Conservation (phyloP, 1,140 invertebrate genomes). For the Drosophila burlai region DNA sequence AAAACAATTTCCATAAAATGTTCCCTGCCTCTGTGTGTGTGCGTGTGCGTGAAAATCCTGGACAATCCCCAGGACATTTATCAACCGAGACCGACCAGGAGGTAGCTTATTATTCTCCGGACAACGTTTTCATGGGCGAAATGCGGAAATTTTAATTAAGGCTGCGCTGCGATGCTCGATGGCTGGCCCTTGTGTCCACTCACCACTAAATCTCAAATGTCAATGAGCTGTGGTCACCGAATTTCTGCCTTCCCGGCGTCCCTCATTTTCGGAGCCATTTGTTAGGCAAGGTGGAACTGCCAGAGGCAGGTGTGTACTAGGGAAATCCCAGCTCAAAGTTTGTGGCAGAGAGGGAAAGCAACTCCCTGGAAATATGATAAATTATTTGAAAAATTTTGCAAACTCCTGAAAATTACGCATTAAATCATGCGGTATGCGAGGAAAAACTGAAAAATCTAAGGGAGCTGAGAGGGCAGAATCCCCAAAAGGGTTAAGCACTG, state of each 20-base stretch:
- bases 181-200: constrained; percentile 21
- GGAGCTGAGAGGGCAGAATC: not conserved
- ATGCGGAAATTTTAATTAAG: constrained; percentile 75
- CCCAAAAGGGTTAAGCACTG: constrained; percentile 59
- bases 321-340: constrained; percentile 36
- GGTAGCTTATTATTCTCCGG: constrained; percentile 49
- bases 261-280: constrained; percentile 58
- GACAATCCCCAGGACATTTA: constrained; percentile 43
- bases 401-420: constrained; percentile 80
- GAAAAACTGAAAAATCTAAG: constrained; percentile 9
- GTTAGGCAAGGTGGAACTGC: constrained; percentile 36
- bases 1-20: constrained; percentile 47
- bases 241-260: constrained; percentile 36
- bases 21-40: not conserved
- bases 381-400: constrained; percentile 76
- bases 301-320: constrained; percentile 58
- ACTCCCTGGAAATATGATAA: constrained; percentile 69
- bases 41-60: constrained; percentile 21
- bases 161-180: constrained; percentile 39
- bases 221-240: constrained; percentile 76
- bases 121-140: constrained; percentile 39
- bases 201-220: constrained; percentile 70
- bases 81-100: constrained; percentile 29
- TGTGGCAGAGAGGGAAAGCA: not conserved
- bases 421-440: constrained; percentile 74